phyloP scores from a whole-genome alignment of 2,113 vertebrate species.

The Pampusana beccarii region DNA sequence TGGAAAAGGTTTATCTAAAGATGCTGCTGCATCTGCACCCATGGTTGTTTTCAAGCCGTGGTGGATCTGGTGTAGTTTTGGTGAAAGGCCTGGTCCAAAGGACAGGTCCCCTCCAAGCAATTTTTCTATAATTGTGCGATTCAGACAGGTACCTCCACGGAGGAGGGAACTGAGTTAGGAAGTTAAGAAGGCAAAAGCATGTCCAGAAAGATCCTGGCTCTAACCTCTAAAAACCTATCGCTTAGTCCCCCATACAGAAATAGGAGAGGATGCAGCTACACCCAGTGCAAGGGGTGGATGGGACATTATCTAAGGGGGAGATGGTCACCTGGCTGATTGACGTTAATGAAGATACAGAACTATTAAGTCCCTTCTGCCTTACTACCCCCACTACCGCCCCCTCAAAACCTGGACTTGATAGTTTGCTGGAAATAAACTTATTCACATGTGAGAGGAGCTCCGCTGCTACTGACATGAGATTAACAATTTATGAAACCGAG shows the following conservation, averaged over 20 bases:
- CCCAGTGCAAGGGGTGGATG: not conserved
- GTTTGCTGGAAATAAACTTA: not conserved
- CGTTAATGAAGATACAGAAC: not conserved
- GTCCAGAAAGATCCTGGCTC: not conserved
- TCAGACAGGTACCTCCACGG: not conserved
- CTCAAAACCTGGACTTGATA: not conserved
- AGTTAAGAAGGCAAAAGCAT: not conserved
- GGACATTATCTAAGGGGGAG: not conserved
- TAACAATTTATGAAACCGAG: not conserved
- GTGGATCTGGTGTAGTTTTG: not conserved
- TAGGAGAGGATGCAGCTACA: not conserved
- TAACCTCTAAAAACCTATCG: not conserved
- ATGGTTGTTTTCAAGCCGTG: not conserved
- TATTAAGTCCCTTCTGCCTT: not conserved
- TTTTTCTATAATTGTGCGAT: not conserved
- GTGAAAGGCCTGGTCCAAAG: not conserved
- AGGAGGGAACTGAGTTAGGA: not conserved
- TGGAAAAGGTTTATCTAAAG: not conserved
- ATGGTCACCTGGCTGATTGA: not conserved
- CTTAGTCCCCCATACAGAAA: not conserved
- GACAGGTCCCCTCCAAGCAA: not conserved
- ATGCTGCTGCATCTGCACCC: not conserved
- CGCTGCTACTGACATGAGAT: not conserved
- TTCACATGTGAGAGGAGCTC: not conserved
- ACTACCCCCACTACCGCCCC: accelerated